A percentile compares a stretch with the other conserved stretches of the same genome.
Evolutionary conservation across 1,140 invertebrate genomes (phyloP).

Genomic region (Drosophila ohnishii): DNA sequence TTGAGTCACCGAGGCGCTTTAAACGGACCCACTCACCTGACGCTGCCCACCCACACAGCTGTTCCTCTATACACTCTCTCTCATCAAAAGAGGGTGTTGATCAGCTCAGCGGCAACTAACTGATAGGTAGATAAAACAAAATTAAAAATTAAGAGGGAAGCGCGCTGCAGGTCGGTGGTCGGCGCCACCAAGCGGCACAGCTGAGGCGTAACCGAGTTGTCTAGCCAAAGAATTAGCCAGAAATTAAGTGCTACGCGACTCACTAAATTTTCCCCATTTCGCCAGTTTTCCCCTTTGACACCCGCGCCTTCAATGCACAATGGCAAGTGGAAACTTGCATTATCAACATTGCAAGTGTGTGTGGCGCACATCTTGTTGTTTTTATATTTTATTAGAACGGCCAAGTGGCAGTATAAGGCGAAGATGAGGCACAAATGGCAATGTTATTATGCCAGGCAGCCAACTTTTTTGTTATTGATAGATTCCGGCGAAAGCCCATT

Average conservation of each 20-base stretch:
- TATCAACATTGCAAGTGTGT: slow-evolving; percentile 26
- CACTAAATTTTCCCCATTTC: slow-evolving; percentile 15
- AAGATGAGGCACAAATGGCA: slow-evolving; percentile 46
- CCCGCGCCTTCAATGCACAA: background rate
- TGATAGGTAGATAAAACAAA: slow-evolving; percentile 27
- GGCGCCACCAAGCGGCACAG: slow-evolving; percentile 51
- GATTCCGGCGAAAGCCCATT: slow-evolving; percentile 12
- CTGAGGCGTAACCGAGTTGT: slow-evolving; percentile 55
- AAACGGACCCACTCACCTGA: slow-evolving; percentile 62
- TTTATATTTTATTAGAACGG: slow-evolving; percentile 64
- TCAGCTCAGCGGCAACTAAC: background rate
- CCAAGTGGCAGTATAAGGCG: background rate
- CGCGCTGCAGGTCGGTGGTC: slow-evolving; percentile 44
- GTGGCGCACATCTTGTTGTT: slow-evolving; percentile 34
- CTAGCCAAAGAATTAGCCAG: slow-evolving; percentile 56
- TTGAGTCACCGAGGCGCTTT: slow-evolving; percentile 64
- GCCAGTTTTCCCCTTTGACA: background rate
- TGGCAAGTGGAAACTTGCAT: slow-evolving; percentile 38
- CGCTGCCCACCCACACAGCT: slow-evolving; percentile 18
- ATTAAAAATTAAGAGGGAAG: slow-evolving; percentile 50
- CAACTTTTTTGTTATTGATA: slow-evolving; percentile 9
- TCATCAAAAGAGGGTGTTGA: background rate
- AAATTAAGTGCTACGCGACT: slow-evolving; percentile 17
- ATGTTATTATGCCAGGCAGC: slow-evolving; percentile 44
- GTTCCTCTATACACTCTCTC: background rate